Evolutionary conservation across 2,888 invertebrate species (phyloP).

Genomic region (Zeuzera pyrina): DNA sequence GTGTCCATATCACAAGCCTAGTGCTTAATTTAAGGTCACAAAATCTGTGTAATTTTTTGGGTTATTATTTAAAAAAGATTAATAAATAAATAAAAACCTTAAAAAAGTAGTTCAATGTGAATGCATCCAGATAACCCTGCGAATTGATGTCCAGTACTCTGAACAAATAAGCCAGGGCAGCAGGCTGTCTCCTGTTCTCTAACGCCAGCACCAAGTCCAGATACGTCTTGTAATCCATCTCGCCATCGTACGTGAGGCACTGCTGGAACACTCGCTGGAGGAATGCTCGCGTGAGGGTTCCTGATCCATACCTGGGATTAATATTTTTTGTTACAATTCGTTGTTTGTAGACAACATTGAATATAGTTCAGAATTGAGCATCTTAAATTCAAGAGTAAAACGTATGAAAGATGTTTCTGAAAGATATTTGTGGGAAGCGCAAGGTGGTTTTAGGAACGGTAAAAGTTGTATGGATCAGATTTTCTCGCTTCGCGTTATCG

Average conservation of each 20-base stretch:
- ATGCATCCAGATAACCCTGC: slow-evolving; percentile 89
- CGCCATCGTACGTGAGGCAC: slow-evolving; percentile 93
- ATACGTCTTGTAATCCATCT: slow-evolving; percentile 98
- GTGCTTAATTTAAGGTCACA: too few species aligned
- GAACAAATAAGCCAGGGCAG: slow-evolving; percentile 93
- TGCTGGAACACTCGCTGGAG: slow-evolving; percentile 95
- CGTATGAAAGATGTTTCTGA: too few species aligned
- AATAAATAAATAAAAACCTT: slow-evolving; percentile 68
- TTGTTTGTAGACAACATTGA: too few species aligned
- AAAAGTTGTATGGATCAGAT: too few species aligned
- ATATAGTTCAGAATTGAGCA: too few species aligned
- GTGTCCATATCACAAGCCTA: too few species aligned
- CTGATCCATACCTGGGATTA: slow-evolving; percentile 83
- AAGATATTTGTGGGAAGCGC: too few species aligned
- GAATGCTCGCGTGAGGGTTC: slow-evolving; percentile 92
- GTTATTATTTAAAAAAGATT: not conserved
- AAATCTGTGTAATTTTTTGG: too few species aligned
- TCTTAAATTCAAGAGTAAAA: too few species aligned
- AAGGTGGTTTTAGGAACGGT: too few species aligned
- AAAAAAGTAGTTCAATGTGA: slow-evolving; percentile 94
- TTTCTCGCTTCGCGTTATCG: too few species aligned
- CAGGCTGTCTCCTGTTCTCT: slow-evolving; percentile 93
- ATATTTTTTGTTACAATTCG: too few species aligned
- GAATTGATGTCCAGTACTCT: slow-evolving; percentile 91
- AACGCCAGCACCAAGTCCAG: slow-evolving; percentile 94